Base-by-base conservation (phyloP, 1,140 invertebrate genomes). In the Drosophila biarmipes region DNA sequence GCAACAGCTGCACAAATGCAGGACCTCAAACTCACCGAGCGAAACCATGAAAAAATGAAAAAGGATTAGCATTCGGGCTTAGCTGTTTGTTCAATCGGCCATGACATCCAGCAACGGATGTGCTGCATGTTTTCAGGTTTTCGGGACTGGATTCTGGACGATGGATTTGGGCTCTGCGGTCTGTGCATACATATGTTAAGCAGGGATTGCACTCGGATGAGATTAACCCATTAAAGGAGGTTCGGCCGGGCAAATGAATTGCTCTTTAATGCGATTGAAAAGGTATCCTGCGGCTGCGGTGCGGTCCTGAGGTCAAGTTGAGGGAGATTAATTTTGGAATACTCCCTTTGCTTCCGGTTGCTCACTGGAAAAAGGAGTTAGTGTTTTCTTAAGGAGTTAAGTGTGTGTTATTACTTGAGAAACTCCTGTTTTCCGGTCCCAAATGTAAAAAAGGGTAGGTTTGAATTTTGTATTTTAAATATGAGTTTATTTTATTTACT, bases 51-150 rank as follows among this genome's bases (percentile, higher is more conserved):
- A 68, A 53, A 48, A 48, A 29, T 43, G 54, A 81, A 81, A 80
- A 86, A 78, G 84, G 82, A 86, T 86, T 86, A 86, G 71, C 74
- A 87, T 75, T 78, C 75, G 34, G 80, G 80, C 42, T 67, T 82
- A 82, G 79, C 79, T 78, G 68, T 58, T 77, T 73, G 77, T 55
- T 75, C 69, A 87, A 85, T 85, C 66, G 77, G 58, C 55, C 77
- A 85, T 73, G 67, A 46, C 66, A 56, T 55, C 40, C 69, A 73
- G 55, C 58, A 34, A 73, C 54, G 58, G 61, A 79, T 79, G 54
- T 56, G 37, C 52, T 61, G 31, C 45, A 38, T 80, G 77, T 69
- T 80, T 73, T 77, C 76, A 61, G 72, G 80, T 63, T 54, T 57
- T 49, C 14, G 35, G 45, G n/a, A 27, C 24, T 38, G 63, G 46